Evolutionary conservation across 1,140 invertebrate genomes (phyloP).

Genomic region (Lysiphlebus fabarum): DNA sequence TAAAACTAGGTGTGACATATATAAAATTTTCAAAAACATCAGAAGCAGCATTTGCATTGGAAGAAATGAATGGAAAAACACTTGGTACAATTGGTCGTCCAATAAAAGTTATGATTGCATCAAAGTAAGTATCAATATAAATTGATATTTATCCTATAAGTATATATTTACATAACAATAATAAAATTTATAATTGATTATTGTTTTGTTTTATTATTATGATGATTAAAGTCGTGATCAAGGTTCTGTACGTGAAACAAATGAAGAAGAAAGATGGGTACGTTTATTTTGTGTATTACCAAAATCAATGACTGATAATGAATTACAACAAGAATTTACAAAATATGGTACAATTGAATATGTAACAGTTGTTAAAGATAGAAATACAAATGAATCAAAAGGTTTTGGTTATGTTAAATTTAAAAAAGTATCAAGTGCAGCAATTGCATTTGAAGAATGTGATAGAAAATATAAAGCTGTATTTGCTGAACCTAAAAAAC

Average conservation of each 20-base stretch:
- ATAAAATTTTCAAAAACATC: conserved; percentile 84
- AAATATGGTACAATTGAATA: conserved; percentile 83
- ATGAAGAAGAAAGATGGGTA: conserved; percentile 81
- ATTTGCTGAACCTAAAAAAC: conserved; percentile 83
- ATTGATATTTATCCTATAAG: too few species aligned
- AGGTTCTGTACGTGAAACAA: conserved; percentile 74
- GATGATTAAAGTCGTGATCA: conserved; percentile 65
- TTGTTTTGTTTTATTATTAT: not conserved
- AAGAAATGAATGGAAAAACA: conserved; percentile 82
- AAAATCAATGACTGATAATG: conserved; percentile 74
- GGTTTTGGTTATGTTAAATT: conserved; percentile 91
- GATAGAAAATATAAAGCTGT: conserved; percentile 84
- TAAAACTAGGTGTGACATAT: conserved; percentile 65
- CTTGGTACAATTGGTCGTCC: conserved; percentile 72
- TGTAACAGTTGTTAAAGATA: conserved; percentile 78
- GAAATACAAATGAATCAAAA: conserved; percentile 77
- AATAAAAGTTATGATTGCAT: conserved; percentile 86
- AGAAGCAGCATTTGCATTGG: conserved; percentile 77
- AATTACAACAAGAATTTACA: conserved; percentile 78
- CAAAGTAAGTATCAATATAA: conserved; percentile 72
- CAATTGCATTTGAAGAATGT: conserved; percentile 85
- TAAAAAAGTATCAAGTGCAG: conserved; percentile 78
- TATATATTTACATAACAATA: not conserved
- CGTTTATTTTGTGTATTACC: conserved; percentile 86
- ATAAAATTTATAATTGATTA: not conserved